Base-by-base conservation (phyloP, 30 jellyfish, hydroid and myxozoan species). In the Rhopilema esculentum region DNA sequence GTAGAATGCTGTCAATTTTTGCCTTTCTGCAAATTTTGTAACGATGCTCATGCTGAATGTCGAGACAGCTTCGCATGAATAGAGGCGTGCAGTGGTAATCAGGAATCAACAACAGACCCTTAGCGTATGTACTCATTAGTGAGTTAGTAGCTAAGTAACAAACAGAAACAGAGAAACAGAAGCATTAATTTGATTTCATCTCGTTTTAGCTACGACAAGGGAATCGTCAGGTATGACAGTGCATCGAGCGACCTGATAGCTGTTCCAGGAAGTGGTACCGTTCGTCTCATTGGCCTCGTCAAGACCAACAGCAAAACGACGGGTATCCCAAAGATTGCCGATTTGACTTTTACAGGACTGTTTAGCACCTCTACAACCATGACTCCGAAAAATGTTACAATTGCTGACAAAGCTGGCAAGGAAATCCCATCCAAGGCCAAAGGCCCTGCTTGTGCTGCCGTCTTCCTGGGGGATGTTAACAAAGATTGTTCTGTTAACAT, bases 271-370 rank as follows among this genome's bases (percentile, higher is more conserved):
- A 63, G 72, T 28, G 89, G 86, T 16, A 78, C 27, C 27, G 65
- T 87, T n/a, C 72, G 83, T 4, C 25, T 93, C 22, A 28, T 87
- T 63, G 98, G 98, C 20, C 90, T 83, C 16, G 96, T 76, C 2
- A 68, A 69, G 30, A 67, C 33, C 1, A 67, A 80, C 40, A 66
- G 27, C 49, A 52, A 73, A 17, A 24, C 24, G 1, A 49, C 15
- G 20, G 97, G 98, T 12, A 67, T 93, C 24, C 84, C 86, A 51
- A 88, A 93, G 52, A 70, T 93, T 68, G 97, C 98, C 4, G 93
- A 81, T 23, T 26, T 93, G 30, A 68, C 76, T 12, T 93, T 93
- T 84, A 66, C 80, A 1, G 97, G 92, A 9, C 83, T 87, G 40
- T 21, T 80, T n/a, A 48, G 86, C n/a, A 63, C 52, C 21, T 20